A percentile compares a stretch with the other conserved stretches of the same genome.
These are phyloP conservation scores for Deroptyus accipitrinus DNA, from an alignment of 2,113 vertebrate species.

Conservation along the genomic window DNA sequence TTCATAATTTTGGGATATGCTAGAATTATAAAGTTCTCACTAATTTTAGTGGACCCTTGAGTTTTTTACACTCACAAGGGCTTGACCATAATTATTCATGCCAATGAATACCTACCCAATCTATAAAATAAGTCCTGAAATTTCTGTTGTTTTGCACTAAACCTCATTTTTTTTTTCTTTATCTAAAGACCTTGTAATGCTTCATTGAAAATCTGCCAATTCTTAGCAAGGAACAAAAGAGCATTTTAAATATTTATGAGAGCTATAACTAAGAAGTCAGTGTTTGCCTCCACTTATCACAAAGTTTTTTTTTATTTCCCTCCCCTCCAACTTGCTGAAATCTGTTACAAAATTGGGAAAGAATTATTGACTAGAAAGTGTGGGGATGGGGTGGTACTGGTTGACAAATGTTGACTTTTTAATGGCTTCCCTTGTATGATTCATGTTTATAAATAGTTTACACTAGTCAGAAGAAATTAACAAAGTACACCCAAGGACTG, in stretches of 20 bases:
- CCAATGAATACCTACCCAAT: not conserved
- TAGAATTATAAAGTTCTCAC: not conserved
- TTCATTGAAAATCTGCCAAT: not conserved
- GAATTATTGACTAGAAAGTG: not conserved
- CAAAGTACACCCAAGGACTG: not conserved
- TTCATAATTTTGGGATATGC: not conserved
- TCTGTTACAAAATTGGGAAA: not conserved
- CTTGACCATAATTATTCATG: not conserved
- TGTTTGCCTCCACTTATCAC: not conserved
- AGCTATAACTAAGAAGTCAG: not conserved
- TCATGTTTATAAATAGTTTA: not conserved
- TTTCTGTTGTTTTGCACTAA: not conserved
- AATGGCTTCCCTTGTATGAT: not conserved
- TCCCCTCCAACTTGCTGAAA: not conserved
- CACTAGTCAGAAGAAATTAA: not conserved
- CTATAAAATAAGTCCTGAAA: not conserved
- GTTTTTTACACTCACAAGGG: accelerated
- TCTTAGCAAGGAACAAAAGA: not conserved
- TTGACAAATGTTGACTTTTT: not conserved
- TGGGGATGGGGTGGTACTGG: not conserved
- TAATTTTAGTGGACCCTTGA: not conserved
- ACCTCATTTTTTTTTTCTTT: not conserved
- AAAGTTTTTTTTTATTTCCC: not conserved
- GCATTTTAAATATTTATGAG: not conserved
- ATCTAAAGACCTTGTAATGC: not conserved